Base-by-base conservation (phyloP, 2,113 vertebrate genomes). In the Trachemys scripta region DNA sequence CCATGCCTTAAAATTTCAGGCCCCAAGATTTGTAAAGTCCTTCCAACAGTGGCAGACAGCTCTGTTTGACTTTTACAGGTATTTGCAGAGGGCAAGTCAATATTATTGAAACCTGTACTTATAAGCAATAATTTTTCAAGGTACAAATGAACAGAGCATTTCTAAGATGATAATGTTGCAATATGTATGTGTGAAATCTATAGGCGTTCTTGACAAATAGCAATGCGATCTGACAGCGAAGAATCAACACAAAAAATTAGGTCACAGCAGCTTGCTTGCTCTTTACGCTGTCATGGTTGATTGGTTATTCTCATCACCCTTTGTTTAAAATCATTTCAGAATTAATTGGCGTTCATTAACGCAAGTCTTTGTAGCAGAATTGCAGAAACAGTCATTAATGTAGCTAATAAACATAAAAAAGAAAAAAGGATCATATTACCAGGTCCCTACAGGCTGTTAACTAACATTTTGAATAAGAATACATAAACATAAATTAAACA, bases 311-410 rank as follows among this genome's bases (percentile, higher is more conserved):
- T 98, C 98, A 99, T 98, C 98, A 98, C 98, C 98, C 98, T 99
- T 98, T 98, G 98, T 99, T 99, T 98, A 98, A 98, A 98, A 99
- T 98, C 96, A 98, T 98, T 98, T 98, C 98, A 97, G 97, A 98
- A 99, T 99, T 99, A 98, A 99, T 99, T 99, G 98, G 97, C 49
- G 56, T 98, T 99, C 99, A 99, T 99, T 99, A 99, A 98, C 94
- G 88, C 96, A 98, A 98, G 97, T 98, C 98, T 98, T 99, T 98
- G 98, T 98, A 98, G 98, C 98, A 90, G 98, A 98, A 98, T 98
- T 98, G 97, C 97, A 98, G 98, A 99, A 99, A 98, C 97, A 98
- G 98, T 98, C 98, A 98, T 98, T 98, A 98, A 99, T 99, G 98
- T 98, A 98, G 96, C 98, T 99, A 98, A 99, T 99, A 98, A 99